Percentiles rank a stretch among this genome's conserved stretches.
phyloP scores from a whole-genome alignment of 2,888 invertebrate species.

The Drepana falcataria region DNA sequence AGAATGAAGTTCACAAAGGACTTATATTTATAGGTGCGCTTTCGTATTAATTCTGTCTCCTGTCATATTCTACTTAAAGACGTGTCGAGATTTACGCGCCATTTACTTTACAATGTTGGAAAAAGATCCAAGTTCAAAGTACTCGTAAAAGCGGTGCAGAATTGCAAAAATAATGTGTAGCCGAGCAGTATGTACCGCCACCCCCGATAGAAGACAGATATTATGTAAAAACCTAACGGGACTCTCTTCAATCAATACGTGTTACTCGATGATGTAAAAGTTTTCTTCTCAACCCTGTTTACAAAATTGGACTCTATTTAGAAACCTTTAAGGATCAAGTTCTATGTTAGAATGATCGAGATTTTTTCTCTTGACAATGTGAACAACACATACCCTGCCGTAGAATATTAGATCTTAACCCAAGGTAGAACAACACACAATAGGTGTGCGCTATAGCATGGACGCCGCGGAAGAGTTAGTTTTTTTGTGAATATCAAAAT shows the following conservation, averaged over 20 bases:
- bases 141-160: conserved; percentile 30
- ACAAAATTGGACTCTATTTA: conserved; percentile 38
- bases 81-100: conserved; percentile 1
- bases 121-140: conserved; percentile 22
- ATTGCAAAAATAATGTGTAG: conserved; percentile 37
- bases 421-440: conserved; percentile 38
- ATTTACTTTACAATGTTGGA: conserved; percentile 13
- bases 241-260: conserved; percentile 77
- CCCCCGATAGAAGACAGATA: conserved; percentile 68
- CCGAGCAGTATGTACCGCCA: conserved; percentile 49
- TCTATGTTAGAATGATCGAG: conserved; percentile 20
- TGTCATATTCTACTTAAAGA: neutral
- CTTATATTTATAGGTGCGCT: neutral
- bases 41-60: neutral
- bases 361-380: conserved; percentile 55
- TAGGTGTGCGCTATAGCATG: conserved; percentile 33
- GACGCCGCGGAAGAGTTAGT: conserved; percentile 66
- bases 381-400: conserved; percentile 57
- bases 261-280: conserved; percentile 74
- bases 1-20: neutral
- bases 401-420: conserved; percentile 51
- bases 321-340: conserved; percentile 27
- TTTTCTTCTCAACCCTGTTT: conserved; percentile 42
- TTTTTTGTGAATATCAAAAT: conserved; percentile 77
- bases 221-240: conserved; percentile 77